These are phyloP conservation scores for Phalacrocorax aristotelis DNA, from an alignment of 2,113 vertebrate species.

Conservation along the genomic window DNA sequence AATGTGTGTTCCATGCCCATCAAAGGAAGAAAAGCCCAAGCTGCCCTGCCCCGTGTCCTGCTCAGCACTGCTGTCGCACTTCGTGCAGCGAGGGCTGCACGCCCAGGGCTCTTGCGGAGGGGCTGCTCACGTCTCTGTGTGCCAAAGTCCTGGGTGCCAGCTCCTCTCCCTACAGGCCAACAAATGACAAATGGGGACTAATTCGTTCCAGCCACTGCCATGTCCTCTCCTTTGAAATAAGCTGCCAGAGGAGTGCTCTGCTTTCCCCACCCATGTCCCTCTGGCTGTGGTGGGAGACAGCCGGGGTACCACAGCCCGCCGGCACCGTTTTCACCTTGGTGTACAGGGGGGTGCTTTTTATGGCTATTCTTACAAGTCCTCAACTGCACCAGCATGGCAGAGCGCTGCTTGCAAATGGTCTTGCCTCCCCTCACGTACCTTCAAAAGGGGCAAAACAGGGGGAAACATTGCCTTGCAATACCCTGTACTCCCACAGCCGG, in stretches of 20 bases:
- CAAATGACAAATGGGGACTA: background rate
- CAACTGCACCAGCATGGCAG: rapidly evolving
- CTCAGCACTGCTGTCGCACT: background rate
- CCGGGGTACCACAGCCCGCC: rapidly evolving
- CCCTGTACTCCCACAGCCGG: background rate
- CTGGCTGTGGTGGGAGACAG: background rate
- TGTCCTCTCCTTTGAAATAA: background rate
- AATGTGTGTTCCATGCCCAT: constrained; percentile 10
- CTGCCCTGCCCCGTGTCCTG: background rate
- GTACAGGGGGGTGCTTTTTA: rapidly evolving
- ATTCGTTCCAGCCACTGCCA: background rate
- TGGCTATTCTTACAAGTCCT: background rate
- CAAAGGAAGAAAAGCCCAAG: constrained; percentile 29
- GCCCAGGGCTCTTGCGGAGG: background rate
- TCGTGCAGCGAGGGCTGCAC: background rate
- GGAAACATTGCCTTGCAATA: background rate
- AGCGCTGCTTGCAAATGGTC: background rate
- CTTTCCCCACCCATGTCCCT: rapidly evolving
- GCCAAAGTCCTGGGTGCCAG: background rate
- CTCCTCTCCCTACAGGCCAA: background rate
- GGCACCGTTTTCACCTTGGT: background rate
- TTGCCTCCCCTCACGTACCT: background rate
- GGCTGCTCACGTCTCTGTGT: background rate
- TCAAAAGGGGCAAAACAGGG: background rate
- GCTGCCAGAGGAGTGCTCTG: background rate